Conservation (phyloP, 1,140 invertebrate genomes). For the Drosophila miranda region DNA sequence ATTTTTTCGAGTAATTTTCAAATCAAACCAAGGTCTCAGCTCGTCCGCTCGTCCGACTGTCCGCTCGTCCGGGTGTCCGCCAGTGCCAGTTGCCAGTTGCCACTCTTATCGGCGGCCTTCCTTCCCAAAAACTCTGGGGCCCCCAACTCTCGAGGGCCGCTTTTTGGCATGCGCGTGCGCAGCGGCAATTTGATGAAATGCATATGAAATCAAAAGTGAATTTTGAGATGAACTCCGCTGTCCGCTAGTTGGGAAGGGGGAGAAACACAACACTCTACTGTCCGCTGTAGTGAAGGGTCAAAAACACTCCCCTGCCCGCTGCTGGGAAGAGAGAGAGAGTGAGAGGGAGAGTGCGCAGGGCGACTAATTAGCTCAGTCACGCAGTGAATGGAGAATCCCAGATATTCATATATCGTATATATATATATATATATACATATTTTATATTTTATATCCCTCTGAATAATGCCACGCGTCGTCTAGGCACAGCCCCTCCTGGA, state of each 20-base stretch:
- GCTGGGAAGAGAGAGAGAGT: no score
- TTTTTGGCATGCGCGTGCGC: conserved; percentile 67
- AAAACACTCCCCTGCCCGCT: no score
- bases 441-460: no score
- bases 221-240: conserved; percentile 38
- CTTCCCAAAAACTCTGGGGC: not conserved
- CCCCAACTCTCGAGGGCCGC: not conserved
- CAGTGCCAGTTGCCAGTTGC: conserved; percentile 5
- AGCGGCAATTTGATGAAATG: conserved; percentile 79
- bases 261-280: no score
- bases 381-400: conserved; percentile 46
- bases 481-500: conserved; percentile 11
- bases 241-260: no score
- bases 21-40: conserved; percentile 74
- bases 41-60: conserved; percentile 11
- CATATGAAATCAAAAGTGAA: conserved; percentile 81
- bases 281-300: no score
- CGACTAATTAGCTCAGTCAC: conserved; percentile 68
- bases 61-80: conserved; percentile 24
- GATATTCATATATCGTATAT: conserved; percentile 26
- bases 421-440: not conserved
- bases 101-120: conserved; percentile 28
- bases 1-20: conserved; percentile 69
- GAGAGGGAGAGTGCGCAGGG: conserved; percentile 9
- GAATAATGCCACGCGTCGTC: conserved; percentile 34